phyloP scores from a whole-genome alignment of 2,888 invertebrate species.

The Chloromyia formosa region DNA sequence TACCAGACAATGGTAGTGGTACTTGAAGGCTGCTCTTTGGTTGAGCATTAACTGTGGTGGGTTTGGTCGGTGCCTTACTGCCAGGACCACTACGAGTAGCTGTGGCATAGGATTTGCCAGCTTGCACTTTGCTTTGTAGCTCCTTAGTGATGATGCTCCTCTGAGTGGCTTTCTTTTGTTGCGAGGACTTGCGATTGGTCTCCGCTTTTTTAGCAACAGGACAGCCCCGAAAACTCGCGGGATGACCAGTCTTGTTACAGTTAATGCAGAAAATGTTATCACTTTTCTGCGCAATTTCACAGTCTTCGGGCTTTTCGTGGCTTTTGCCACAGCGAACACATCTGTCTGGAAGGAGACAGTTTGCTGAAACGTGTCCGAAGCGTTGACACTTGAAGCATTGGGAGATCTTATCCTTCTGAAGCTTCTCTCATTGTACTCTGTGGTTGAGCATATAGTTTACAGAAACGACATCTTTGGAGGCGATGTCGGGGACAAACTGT shows the following conservation, averaged over 20 bases:
- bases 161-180: not conserved
- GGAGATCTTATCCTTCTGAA: not conserved
- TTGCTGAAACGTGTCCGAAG: not conserved
- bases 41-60: too few species aligned
- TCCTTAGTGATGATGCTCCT: not conserved
- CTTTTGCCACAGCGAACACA: not conserved
- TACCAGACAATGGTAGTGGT: too few species aligned
- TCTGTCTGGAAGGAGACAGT: not conserved
- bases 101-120: not conserved
- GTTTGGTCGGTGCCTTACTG: too few species aligned
- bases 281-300: not conserved
- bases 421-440: not conserved
- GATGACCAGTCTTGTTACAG: too few species aligned
- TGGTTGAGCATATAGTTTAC: too few species aligned
- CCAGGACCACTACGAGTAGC: too few species aligned
- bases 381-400: slow-evolving; percentile 13
- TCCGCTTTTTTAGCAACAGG: not conserved
- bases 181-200: not conserved
- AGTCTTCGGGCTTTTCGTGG: not conserved
- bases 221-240: too few species aligned
- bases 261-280: not conserved
- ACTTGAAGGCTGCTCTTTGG: too few species aligned
- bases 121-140: not conserved
- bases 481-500: not conserved
- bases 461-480: not conserved